Percentiles rank a stretch among this genome's conserved stretches.
phyloP scores from a whole-genome alignment of 2,888 invertebrate genomes.

The Daptonema setosum region DNA sequence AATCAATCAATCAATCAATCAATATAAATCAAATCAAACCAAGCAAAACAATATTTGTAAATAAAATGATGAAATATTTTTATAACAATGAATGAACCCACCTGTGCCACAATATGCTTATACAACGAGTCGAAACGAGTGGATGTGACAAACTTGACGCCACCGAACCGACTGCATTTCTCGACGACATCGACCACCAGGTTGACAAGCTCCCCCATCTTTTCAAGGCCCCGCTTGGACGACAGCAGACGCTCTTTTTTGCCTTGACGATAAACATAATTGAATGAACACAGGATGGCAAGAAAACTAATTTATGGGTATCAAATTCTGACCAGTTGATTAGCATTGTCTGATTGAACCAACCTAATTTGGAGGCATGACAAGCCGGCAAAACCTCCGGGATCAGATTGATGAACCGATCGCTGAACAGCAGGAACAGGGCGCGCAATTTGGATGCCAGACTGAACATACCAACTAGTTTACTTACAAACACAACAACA shows the following conservation, averaged over 20 bases:
- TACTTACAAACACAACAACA: too few relatives aligned
- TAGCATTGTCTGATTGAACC: too few relatives aligned
- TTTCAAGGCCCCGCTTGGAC: neutral
- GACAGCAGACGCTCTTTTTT: neutral
- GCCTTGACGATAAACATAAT: too few relatives aligned
- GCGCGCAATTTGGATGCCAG: neutral
- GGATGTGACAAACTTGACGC: neutral
- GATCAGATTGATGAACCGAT: neutral
- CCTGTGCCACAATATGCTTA: neutral
- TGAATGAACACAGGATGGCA: too few relatives aligned
- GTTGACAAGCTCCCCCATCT: neutral
- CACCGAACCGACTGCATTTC: neutral
- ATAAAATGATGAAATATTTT: too few relatives aligned
- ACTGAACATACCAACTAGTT: too few relatives aligned
- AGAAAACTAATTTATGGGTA: too few relatives aligned
- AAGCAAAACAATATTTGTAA: too few relatives aligned
- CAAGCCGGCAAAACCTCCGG: neutral
- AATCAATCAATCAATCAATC: too few relatives aligned
- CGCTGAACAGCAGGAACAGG: neutral
- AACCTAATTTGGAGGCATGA: too few relatives aligned
- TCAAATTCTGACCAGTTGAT: too few relatives aligned
- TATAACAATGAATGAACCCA: neutral
- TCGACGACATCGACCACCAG: neutral
- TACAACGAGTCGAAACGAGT: neutral
- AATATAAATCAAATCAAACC: too few relatives aligned